phyloP scores from a whole-genome alignment of 1,140 invertebrate genomes.

The Coenobita brevimanus region DNA sequence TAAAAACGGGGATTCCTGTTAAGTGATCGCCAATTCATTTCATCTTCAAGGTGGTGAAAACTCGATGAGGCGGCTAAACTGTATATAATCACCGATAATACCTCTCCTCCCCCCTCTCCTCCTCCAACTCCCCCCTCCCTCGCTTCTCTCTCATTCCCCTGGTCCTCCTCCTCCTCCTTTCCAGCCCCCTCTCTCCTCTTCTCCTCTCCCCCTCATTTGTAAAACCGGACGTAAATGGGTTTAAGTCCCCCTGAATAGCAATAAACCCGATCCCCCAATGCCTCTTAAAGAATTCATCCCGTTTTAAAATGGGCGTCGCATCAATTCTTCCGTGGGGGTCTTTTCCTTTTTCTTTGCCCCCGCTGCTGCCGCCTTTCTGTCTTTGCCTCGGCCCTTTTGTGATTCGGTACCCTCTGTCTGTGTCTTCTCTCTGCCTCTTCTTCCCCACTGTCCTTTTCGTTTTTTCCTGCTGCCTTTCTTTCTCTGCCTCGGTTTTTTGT shows the following conservation, averaged over 20 bases:
- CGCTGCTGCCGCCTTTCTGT: no score
- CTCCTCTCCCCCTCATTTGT: conserved; percentile 32
- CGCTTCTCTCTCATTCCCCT: not conserved
- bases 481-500: no score
- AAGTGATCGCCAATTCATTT: no score
- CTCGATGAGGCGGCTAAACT: not conserved
- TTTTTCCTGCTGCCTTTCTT: no score
- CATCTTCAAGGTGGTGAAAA: no score
- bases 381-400: no score
- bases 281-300: conserved; percentile 62
- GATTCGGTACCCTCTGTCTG: no score
- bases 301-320: conserved; percentile 49
- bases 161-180: not conserved
- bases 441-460: no score
- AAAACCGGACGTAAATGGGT: conserved; percentile 45
- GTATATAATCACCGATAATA: not conserved
- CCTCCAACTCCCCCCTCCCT: not conserved
- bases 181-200: not conserved
- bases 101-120: not conserved
- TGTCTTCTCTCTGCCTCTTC: no score
- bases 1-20: no score
- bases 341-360: not conserved
- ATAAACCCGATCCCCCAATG: conserved; percentile 33
- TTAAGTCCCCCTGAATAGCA: conserved; percentile 47
- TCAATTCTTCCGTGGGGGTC: conserved; percentile 25